Base-by-base conservation (phyloP, 2,113 vertebrate species). In the Struthidea cinerea region DNA sequence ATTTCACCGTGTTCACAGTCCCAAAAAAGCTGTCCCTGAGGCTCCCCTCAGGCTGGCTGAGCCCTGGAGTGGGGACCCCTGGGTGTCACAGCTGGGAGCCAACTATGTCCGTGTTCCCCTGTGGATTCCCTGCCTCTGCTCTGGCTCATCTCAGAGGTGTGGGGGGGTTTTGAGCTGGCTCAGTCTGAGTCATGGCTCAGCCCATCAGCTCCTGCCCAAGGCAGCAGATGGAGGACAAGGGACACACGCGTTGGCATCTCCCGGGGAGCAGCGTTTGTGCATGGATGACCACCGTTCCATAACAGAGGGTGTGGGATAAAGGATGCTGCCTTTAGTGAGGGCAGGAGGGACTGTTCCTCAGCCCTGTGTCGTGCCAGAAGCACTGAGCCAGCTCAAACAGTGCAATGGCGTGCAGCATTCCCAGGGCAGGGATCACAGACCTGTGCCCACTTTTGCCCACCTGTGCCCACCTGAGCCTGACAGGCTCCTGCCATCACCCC, bases 241-340 rank as follows among this genome's bases (percentile, higher is more conserved):
- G 52, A 11, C 61, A 16, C 44, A 19, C 33, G 2, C 0, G 0
- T 16, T 74, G 65, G n/a, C 3, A 11, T 50, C 9, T 4, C 30
- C 60, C 49, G 2, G 19, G 39, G 56, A 67, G 67, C n/a, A 18
- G 47, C 1, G 0, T 35, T 65, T 55, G 33, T 35, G 19, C n/a
- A 3, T 2, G 9, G 30, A 23, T 50, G 19, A 32, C 37, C n/a
- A 30, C 46, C 3, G 7, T 30, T 41, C 16, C 20, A 1, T 9
- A 56, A n/a, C 14, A 53, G 46, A 44, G 52, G 33, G 14, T 59
- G 52, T 17, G 10, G 63, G 68, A 24, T 41, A 71, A 50, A 60
- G 70, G n/a, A 55, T 55, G 41, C 22, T 59, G 69, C 75, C 64
- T 73, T 64, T 8, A 26, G 24, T 16, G 18, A 61, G 63, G 5